Conservation (phyloP, 2,113 vertebrate species). For the Solea senegalensis region DNA sequence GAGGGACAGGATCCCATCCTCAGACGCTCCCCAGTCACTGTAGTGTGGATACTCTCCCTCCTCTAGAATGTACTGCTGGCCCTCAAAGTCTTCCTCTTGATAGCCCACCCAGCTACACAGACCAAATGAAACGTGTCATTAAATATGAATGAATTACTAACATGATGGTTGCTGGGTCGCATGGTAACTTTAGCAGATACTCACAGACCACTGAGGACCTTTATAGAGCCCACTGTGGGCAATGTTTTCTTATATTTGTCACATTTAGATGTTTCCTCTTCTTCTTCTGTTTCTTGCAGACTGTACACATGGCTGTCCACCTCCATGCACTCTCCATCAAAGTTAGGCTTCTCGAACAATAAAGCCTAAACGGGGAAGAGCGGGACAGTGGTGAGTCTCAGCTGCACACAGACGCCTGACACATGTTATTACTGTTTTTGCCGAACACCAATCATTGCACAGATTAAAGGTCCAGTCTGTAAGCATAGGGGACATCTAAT, state of each 20-base stretch:
- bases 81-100: conserved; percentile 88
- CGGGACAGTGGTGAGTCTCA: background rate
- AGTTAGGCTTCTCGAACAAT: conserved; percentile 90
- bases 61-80: conserved; percentile 94
- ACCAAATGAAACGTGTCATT: background rate
- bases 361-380: conserved; percentile 77
- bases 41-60: conserved; percentile 91
- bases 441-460: conserved; percentile 16
- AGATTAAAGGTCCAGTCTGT: background rate
- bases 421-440: background rate
- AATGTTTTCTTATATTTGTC: conserved; percentile 54
- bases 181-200: conserved; percentile 49
- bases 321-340: conserved; percentile 87
- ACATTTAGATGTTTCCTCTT: conserved; percentile 10
- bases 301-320: conserved; percentile 81
- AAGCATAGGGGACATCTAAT: background rate
- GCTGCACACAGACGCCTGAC: background rate
- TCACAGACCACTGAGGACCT: conserved; percentile 92
- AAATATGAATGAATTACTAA: background rate
- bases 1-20: conserved; percentile 84
- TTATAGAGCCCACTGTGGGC: conserved; percentile 88
- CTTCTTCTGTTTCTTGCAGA: conserved; percentile 52
- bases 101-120: conserved; percentile 91
- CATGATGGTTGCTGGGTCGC: no score
- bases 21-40: conserved; percentile 90